Base-by-base conservation (phyloP, 2,113 vertebrate genomes). In the Myxocyprinus asiaticus region DNA sequence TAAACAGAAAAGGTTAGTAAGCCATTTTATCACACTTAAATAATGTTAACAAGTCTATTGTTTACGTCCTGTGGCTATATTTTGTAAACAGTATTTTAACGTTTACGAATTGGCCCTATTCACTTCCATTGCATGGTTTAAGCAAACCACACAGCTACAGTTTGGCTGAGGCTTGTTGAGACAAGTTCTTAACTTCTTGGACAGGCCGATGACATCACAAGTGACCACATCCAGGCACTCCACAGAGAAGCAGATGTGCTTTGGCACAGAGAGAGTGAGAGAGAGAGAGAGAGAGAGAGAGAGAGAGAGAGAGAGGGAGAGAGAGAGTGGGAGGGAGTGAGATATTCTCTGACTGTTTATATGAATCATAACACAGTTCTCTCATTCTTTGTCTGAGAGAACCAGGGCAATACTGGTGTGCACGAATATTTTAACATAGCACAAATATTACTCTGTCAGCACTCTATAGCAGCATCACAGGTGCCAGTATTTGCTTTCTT, bases 161-260 rank as follows among this genome's bases (percentile, higher is more conserved):
- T n/a, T n/a, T n/a, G n/a, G n/a, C n/a, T n/a, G n/a, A n/a, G n/a
- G n/a, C n/a, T n/a, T n/a, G 11, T 6, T 74, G 11, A 11, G 17
- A 44, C 44, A 63, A n/a, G n/a, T n/a, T n/a, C n/a, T n/a, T n/a
- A n/a, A 47, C 11, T 45, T 5, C 15, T 62, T 62, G n/a, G 51
- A 53, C 44, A 43, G 14, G 77, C 68, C 77, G 73, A 82, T 84
- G 86, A 71, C 87, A 81, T 71, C 83, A 86, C 83, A 64, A 42
- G 11, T 73, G 65, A 74, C 78, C 76, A 83, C 85, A 84, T 84
- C 79, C n/a, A n/a, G n/a, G n/a, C n/a, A n/a, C n/a, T n/a, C n/a
- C n/a, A n/a, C 84, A 14, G 77, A 76, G 79, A 87, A 86, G 83
- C 82, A 89, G 85, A 87, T 88, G 87, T 86, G 81, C 76, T 87